These are phyloP conservation scores for Trematomus loennbergii DNA, from an alignment of 2,113 vertebrate species.

Conservation along the genomic window DNA sequence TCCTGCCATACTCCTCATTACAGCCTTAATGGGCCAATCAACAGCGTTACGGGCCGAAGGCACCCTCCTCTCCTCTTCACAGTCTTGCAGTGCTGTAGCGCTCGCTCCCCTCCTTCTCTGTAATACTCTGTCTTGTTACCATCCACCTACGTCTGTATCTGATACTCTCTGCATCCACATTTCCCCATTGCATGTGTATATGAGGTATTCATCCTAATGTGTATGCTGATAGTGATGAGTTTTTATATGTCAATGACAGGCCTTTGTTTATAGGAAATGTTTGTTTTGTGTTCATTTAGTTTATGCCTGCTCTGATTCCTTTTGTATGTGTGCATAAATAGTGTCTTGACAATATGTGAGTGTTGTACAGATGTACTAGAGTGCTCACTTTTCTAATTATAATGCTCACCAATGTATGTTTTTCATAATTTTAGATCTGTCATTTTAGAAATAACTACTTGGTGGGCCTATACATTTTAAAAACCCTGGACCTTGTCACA, in stretches of 20 bases:
- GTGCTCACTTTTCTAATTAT: background rate
- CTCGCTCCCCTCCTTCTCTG: background rate
- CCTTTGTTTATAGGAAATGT: background rate
- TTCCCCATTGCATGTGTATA: background rate
- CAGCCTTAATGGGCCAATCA: slow-evolving; percentile 64
- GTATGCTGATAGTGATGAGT: no score
- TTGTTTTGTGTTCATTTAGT: background rate
- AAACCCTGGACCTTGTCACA: background rate
- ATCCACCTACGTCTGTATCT: background rate
- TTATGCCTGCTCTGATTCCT: background rate
- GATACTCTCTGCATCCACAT: no score
- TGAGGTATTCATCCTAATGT: no score
- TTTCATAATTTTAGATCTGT: background rate
- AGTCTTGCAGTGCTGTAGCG: slow-evolving; percentile 15
- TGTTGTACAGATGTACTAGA: background rate
- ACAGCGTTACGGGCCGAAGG: slow-evolving; percentile 27
- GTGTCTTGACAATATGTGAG: background rate
- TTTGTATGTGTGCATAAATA: background rate
- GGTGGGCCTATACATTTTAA: background rate
- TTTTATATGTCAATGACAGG: no score
- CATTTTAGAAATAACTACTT: background rate
- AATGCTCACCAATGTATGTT: background rate
- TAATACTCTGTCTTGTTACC: background rate
- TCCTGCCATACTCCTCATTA: slow-evolving; percentile 63
- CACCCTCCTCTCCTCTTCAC: slow-evolving; percentile 12